A percentile compares a stretch with the other conserved stretches of the same genome.
phyloP scores from a whole-genome alignment of 2,113 vertebrate genomes.

The Pluvialis apricaria region DNA sequence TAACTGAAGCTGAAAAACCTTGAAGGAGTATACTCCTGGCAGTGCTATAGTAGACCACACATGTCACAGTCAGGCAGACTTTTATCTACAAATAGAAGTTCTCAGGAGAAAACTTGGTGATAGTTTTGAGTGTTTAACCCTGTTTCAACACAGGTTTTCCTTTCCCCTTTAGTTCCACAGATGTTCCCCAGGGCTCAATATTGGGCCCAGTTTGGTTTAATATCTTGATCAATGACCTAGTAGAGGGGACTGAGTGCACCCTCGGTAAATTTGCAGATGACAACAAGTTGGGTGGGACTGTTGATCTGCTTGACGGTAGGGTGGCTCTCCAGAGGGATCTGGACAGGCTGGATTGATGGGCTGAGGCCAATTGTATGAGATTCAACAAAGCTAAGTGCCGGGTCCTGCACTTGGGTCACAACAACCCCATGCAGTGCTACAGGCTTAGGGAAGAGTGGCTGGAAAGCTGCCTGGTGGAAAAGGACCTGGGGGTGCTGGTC shows the following conservation, averaged over 20 bases:
- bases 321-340: not conserved
- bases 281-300: not conserved
- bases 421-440: not conserved
- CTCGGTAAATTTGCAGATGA: not conserved
- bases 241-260: not conserved
- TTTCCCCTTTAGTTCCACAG: not conserved
- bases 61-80: not conserved
- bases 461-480: not conserved
- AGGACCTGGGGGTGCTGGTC: not conserved
- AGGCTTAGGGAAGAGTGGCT: not conserved
- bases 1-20: not conserved
- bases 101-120: not conserved
- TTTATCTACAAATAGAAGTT: not conserved
- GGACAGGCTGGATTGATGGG: not conserved
- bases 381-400: not conserved
- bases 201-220: not conserved
- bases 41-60: not conserved
- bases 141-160: not conserved
- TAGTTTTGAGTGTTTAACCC: not conserved
- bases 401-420: not conserved
- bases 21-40: not conserved
- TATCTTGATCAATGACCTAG: not conserved
- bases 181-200: not conserved
- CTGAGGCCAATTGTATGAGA: not conserved
- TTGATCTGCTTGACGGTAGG: not conserved